These are phyloP conservation scores for Onthophagus taurus DNA, from an alignment of 1,140 invertebrate genomes.

Conservation along the genomic window DNA sequence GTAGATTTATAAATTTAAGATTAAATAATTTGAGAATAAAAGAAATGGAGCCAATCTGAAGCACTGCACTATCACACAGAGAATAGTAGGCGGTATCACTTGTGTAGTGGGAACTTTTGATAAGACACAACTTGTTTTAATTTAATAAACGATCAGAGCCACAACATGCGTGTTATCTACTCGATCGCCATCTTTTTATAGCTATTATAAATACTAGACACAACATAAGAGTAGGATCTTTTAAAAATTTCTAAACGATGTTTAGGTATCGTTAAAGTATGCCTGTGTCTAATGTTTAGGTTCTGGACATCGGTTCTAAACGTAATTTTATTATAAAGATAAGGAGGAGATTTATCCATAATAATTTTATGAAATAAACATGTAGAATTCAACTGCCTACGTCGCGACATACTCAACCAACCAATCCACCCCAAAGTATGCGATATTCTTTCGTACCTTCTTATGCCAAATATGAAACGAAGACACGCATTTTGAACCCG, in stretches of 20 bases:
- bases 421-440: background rate
- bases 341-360: background rate
- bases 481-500: slow-evolving; percentile 11
- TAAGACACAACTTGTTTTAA: too few species aligned
- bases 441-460: slow-evolving; percentile 1
- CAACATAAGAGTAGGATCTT: background rate
- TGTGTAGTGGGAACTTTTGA: too few species aligned
- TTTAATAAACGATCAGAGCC: too few species aligned
- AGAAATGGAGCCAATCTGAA: too few species aligned
- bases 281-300: background rate
- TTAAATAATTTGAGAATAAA: too few species aligned
- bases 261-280: background rate
- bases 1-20: too few species aligned
- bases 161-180: too few species aligned
- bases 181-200: too few species aligned
- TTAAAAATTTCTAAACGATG: background rate
- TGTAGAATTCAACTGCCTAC: slow-evolving; percentile 1
- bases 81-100: too few species aligned
- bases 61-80: too few species aligned
- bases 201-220: background rate
- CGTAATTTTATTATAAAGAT: slow-evolving; percentile 2
- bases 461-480: slow-evolving; percentile 5
- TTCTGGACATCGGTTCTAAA: slow-evolving; percentile 2
- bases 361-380: slow-evolving; percentile 6
- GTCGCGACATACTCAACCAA: slow-evolving; percentile 3